Conservation (phyloP, 2,113 vertebrate species). For the Scopus umbretta region DNA sequence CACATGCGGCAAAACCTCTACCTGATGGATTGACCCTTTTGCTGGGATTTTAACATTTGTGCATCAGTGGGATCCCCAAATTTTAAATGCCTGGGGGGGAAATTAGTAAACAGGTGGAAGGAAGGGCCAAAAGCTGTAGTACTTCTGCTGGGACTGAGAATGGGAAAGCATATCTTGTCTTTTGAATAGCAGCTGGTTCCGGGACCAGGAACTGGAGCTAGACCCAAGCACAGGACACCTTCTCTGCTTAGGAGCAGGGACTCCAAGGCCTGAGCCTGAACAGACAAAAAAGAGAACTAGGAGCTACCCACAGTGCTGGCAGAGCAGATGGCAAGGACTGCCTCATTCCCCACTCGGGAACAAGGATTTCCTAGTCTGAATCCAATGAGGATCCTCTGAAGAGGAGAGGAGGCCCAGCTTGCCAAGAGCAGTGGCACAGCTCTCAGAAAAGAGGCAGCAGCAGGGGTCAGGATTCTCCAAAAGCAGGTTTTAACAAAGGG, state of each 20-base stretch:
- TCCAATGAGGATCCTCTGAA: background rate
- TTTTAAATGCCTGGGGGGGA: background rate
- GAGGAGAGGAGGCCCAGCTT: background rate
- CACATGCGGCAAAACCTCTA: fast-evolving
- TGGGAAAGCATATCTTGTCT: background rate
- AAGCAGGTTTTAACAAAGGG: background rate
- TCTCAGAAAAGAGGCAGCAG: slow-evolving; percentile 14
- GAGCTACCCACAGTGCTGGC: background rate
- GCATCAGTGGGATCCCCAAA: background rate
- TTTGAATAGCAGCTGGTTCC: background rate
- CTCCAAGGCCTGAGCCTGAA: background rate
- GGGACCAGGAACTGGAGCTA: background rate
- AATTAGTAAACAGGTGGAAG: background rate
- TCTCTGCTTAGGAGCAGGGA: background rate
- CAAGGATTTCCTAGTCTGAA: background rate
- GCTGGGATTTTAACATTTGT: background rate
- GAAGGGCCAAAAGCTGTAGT: background rate
- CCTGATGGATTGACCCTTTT: background rate
- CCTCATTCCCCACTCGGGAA: background rate
- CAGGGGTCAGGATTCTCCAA: background rate
- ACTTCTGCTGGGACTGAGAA: background rate
- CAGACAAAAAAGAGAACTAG: background rate
- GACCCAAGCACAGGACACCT: background rate
- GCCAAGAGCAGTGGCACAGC: background rate
- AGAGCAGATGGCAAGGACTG: background rate